phyloP scores from a whole-genome alignment of 2,888 invertebrate genomes.

The Mystacides longicornis region DNA sequence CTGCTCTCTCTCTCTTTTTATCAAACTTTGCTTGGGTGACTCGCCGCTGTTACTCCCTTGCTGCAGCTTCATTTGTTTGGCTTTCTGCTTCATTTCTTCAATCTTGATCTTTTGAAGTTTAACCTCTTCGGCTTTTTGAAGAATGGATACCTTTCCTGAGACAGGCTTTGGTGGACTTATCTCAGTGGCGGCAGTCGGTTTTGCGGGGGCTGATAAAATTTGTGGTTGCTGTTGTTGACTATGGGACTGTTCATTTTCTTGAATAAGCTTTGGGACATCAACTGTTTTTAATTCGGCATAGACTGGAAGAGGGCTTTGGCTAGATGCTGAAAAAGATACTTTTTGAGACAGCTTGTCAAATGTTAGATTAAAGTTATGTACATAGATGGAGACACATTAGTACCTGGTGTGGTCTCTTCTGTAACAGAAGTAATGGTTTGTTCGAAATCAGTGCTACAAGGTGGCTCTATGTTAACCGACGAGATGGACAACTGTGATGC shows the following conservation, averaged over 20 bases:
- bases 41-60: too few species aligned
- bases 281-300: slow-evolving; percentile 33
- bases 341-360: too few species aligned
- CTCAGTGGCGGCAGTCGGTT: slow-evolving; percentile 15
- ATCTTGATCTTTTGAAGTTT: slow-evolving; percentile 28
- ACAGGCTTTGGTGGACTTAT: not conserved
- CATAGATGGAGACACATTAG: too few species aligned
- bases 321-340: not conserved
- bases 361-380: too few species aligned
- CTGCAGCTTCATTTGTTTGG: not conserved
- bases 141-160: slow-evolving; percentile 4
- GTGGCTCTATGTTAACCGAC: too few species aligned
- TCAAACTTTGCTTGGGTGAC: too few species aligned
- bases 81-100: not conserved
- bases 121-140: slow-evolving; percentile 32
- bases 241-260: too few species aligned
- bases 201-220: slow-evolving; percentile 25
- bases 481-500: too few species aligned
- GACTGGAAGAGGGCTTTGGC: slow-evolving; percentile 15
- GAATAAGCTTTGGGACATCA: slow-evolving; percentile 21
- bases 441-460: too few species aligned
- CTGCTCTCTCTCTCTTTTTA: too few species aligned
- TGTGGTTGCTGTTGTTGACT: slow-evolving; percentile 30
- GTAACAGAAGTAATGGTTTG: too few species aligned
- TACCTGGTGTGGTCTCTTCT: too few species aligned